Evolutionary conservation across 92 coral and sea anemone species (phyloP), one percentile per base, ranked within the genome.

Genomic region (Chrysogorgia sp.): DNA sequence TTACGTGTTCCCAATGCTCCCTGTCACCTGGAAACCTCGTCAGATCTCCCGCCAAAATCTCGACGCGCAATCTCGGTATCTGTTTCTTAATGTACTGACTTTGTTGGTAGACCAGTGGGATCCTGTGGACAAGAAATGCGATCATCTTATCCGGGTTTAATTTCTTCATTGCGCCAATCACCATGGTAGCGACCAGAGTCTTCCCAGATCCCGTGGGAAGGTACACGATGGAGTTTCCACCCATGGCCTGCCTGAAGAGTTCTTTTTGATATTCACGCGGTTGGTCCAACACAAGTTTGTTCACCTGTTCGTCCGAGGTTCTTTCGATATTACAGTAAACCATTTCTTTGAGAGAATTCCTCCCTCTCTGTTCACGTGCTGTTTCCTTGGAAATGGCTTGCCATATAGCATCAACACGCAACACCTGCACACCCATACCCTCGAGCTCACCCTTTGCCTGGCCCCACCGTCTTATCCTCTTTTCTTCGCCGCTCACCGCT

Each of bases 151-250:
- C 79, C 9, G 96, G 97, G 50, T 96, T 96, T 7, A 96, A 81
- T 66, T 76, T 89, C 61, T 82, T 81, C 99, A 96, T 96, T 72
- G 97, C 92, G 64, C 94, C 87, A 2, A 96, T 71, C 7, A 88
- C 90, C 99, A 96, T 91, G 0, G 97, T 90, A 0, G 99, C 97
- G 6, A 91, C 77, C 61, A 96, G 49, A 8, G 99, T 96, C 64
- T 96, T 96, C 0, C 99, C 97, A 15, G 99, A 96, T 34, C 99
- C 99, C 67, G 99, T 96, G 50, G 99, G 97, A 49, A 96, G 88
- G 67, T 85, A 96, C 2, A 91, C 88, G 87, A 96, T 82, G 34
- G 99, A 85, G 79, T 96, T 96, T 10, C 92, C 87, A 12, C 48
- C 67, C 87, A 96, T 76, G 37, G 97, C 97, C 20, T 86, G 56